A percentile compares a stretch with the other conserved stretches of the same genome.
phyloP scores from a whole-genome alignment of 92 coral and sea anemone genomes.

The Hydrozoanthus gracilis region DNA sequence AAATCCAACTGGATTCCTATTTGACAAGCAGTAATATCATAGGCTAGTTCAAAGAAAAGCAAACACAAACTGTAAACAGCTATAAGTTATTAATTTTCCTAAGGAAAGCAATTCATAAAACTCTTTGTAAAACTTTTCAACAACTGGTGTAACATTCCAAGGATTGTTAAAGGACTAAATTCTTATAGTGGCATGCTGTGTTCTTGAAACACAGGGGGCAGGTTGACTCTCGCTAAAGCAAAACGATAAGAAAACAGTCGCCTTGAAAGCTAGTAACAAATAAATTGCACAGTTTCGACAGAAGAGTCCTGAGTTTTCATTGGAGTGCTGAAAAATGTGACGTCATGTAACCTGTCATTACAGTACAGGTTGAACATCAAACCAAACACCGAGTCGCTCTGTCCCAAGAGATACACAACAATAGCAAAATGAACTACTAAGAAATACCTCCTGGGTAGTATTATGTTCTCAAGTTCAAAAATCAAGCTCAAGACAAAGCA shows the following conservation, averaged over 20 bases:
- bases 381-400: constrained; percentile 1
- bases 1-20: constrained; percentile 78
- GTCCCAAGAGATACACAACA: not conserved
- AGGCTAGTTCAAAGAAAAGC: constrained; percentile 65
- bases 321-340: constrained; percentile 20
- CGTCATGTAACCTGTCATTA: constrained; percentile 36
- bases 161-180: not conserved
- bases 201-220: not conserved
- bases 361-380: constrained; percentile 13
- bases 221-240: not conserved
- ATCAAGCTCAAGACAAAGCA: not conserved
- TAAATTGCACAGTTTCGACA: constrained; percentile 33
- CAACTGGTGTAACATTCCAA: constrained; percentile 37
- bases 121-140: constrained; percentile 30
- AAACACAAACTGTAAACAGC: constrained; percentile 72
- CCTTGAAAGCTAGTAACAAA: constrained; percentile 11
- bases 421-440: not conserved
- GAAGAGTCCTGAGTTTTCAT: constrained; percentile 16
- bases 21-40: constrained; percentile 67
- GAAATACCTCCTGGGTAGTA: constrained; percentile 5
- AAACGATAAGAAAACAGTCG: not conserved
- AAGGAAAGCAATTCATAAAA: constrained; percentile 34
- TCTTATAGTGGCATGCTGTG: not conserved
- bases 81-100: constrained; percentile 75
- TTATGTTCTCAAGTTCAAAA: constrained; percentile 20